Conservation (phyloP, 2,888 invertebrate species). For the Ophion costatus region DNA sequence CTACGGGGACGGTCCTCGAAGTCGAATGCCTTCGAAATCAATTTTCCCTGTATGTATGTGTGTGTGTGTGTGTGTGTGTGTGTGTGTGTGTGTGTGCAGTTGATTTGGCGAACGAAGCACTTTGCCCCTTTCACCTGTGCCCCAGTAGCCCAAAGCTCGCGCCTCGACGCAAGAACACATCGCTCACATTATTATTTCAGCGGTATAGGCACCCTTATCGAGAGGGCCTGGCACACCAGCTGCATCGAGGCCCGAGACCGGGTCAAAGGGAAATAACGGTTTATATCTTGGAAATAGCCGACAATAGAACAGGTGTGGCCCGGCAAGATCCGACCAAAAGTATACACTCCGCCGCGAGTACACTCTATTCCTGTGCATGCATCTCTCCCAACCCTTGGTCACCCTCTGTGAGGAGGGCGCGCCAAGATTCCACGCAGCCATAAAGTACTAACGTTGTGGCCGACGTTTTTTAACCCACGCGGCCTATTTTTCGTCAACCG, state of each 20-base stretch:
- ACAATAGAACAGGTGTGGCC: constrained; percentile 64
- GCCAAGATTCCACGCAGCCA: not conserved
- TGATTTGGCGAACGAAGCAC: constrained; percentile 65
- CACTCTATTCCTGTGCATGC: constrained; percentile 17
- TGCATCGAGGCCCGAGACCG: too few relatives aligned
- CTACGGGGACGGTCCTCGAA: too few relatives aligned
- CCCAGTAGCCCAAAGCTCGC: constrained; percentile 54
- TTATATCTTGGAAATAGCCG: constrained; percentile 34
- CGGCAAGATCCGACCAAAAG: constrained; percentile 48
- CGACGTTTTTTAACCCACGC: too few relatives aligned
- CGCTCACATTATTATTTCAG: constrained; percentile 72
- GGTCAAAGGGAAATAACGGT: not conserved
- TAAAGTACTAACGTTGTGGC: too few relatives aligned
- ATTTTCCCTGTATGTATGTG: not conserved
- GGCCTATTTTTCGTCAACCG: too few relatives aligned
- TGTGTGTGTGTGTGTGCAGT: constrained; percentile 39
- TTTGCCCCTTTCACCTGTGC: constrained; percentile 53
- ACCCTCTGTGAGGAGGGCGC: not conserved
- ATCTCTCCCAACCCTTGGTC: too few relatives aligned
- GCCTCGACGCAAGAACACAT: constrained; percentile 58
- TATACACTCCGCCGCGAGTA: constrained; percentile 47
- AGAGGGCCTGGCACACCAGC: not conserved
- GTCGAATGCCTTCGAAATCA: too few relatives aligned
- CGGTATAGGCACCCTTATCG: constrained; percentile 18
- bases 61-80: constrained; percentile 52